A percentile compares a stretch with the other conserved stretches of the same genome.
Conservation (phyloP, 2,797 vertebrate species). For the Lutjanus campechanus region DNA sequence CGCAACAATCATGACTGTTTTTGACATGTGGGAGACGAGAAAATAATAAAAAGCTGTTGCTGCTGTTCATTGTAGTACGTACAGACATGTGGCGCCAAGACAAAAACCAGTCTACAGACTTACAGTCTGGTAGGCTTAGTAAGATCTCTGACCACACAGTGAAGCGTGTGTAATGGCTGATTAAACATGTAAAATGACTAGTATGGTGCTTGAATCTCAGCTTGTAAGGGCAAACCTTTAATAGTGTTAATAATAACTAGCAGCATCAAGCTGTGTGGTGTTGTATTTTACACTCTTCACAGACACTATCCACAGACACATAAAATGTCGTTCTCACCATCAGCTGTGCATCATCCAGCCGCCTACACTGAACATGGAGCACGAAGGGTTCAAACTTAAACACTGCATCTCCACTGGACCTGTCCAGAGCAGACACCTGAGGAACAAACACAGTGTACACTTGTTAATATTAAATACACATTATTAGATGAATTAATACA, state of each 20-base stretch:
- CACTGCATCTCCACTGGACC: constrained; percentile 83
- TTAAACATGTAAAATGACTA: neutral
- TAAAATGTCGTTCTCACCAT: constrained; percentile 83
- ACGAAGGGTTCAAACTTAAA: constrained; percentile 96
- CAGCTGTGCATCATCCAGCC: constrained; percentile 90
- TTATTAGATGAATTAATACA: no score
- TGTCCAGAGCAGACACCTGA: constrained; percentile 85
- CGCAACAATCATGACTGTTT: no score
- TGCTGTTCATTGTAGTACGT: no score
- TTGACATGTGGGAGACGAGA: no score
- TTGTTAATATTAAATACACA: no score
- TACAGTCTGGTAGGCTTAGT: neutral
- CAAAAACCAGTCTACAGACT: neutral
- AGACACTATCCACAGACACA: neutral
- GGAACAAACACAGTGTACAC: neutral
- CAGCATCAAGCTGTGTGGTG: neutral
- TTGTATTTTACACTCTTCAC: neutral
- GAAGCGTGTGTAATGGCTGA: neutral
- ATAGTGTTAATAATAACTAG: neutral
- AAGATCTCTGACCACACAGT: neutral
- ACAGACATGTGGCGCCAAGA: no score
- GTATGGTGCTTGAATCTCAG: neutral
- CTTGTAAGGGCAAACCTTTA: neutral
- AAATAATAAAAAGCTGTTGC: no score
- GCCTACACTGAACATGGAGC: constrained; percentile 91